Base-by-base conservation (phyloP, 2,113 vertebrate genomes). In the rat (Rattus norvegicus) region DNA sequence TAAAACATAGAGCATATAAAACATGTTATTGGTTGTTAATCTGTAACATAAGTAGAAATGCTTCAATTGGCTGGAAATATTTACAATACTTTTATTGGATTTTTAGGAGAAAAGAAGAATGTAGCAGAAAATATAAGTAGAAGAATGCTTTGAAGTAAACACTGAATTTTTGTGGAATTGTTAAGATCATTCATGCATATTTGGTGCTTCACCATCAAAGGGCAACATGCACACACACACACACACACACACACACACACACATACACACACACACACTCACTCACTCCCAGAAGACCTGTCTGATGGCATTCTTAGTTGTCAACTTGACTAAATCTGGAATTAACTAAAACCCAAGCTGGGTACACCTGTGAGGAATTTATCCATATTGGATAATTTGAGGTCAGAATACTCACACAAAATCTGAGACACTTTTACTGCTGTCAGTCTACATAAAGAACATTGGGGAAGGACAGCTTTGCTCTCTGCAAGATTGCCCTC, bases 41-140 rank as follows among this genome's bases (percentile, higher is more conserved):
- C 54, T 39, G 11, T 16, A 73, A 73, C 63, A 76, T 28, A 2
- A 4, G 43, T 85, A 11, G 14, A 52, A 85, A 9, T 67, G 56
- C 2, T 83, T 72, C 63, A 22, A 49, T n/a, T 93, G 19, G 10
- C 81, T 65, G 90, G 9, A 88, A 80, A 76, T 92, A 69, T 56
- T 95, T 81, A 63, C 56, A 56, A 88, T 69, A 33, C 72, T 93
- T 96, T 76, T 33, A 72, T 73, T 83, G 36, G 93, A 91, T 24
- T 47, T 56, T 83, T 49, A 91, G 93, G 26, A 39, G 28, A 89
- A 65, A 52, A 10, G 9, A 7, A 2, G 12, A 16, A 26, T 39
- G 22, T 70, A 33, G 54, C 14, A 59, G 5, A 73, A 91, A 95
- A 91, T 91, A 36, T 54, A 85, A 88, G 9, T 72, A 84, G 63